A percentile compares a stretch with the other conserved stretches of the same genome.
These are phyloP conservation scores for Aurelia sp. DNA, from an alignment of 30 jellyfish, hydroid and myxozoan species.

Conservation along the genomic window DNA sequence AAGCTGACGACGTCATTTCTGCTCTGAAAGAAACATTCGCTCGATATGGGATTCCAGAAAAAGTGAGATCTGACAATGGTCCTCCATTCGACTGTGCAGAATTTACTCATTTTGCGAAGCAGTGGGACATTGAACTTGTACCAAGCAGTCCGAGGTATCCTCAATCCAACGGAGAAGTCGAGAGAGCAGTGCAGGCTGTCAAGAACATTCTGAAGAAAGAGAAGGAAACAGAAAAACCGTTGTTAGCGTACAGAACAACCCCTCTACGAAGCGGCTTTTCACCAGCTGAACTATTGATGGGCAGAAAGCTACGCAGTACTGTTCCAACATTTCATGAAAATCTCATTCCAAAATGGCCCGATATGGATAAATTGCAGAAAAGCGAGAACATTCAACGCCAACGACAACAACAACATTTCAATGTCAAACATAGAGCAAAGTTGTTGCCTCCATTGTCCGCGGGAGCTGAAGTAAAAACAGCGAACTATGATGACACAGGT, in stretches of 20 bases:
- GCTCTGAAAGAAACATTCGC: slow-evolving; percentile 17
- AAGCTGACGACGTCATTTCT: neutral
- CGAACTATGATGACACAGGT: slow-evolving; percentile 13
- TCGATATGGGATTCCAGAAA: slow-evolving; percentile 31
- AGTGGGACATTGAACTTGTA: neutral
- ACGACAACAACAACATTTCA: slow-evolving; percentile 18
- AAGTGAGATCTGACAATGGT: slow-evolving; percentile 25
- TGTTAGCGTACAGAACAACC: neutral
- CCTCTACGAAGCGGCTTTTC: no score
- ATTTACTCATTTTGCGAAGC: slow-evolving; percentile 20
- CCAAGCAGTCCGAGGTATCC: slow-evolving; percentile 41
- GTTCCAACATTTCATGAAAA: no score
- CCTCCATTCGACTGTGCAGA: slow-evolving; percentile 17
- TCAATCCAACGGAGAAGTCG: slow-evolving; percentile 8
- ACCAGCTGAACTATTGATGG: neutral
- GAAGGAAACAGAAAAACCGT: slow-evolving; percentile 5
- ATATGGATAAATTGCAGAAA: slow-evolving; percentile 2
- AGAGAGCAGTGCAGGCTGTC: neutral
- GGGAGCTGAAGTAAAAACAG: neutral
- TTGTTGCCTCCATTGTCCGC: slow-evolving; percentile 21
- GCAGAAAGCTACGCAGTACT: neutral
- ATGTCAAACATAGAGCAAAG: slow-evolving; percentile 10
- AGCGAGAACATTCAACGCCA: neutral
- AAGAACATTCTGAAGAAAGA: slow-evolving; percentile 4
- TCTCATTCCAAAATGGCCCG: slow-evolving; percentile 17